Base-by-base conservation (phyloP, 2,888 invertebrate species). In the Proisotoma minuta region DNA sequence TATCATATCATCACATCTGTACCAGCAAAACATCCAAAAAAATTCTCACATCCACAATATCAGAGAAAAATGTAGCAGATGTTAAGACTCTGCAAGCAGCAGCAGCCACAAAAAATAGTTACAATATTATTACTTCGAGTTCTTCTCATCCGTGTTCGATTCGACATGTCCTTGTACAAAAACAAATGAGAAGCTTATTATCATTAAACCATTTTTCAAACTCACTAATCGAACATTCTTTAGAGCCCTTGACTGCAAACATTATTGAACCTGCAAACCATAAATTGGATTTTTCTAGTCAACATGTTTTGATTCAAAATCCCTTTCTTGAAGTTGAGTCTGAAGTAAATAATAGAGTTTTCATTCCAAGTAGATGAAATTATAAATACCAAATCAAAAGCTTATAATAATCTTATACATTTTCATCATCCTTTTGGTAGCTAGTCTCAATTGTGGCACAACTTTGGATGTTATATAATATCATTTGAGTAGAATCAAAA, bases 1-100 rank as follows among this genome's bases (percentile, higher is more conserved):
- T 43, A 43, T 43, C 43, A 43, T 43, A 43, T 43, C 43, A 43
- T 43, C 43, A 43, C 43, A 43, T 20, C 43, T 20, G 43, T 5
- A 43, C 15, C 43, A 43, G 18, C 10, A 43, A 20, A 43, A n/a
- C 43, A 5, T 43, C 43, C 18, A 4, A 18, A n/a, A 5, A 12
- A 4, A 15, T 43, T n/a, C 10, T 4, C 10, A n/a, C 15, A 5
- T 43, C 18, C n/a, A n/a, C n/a, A 12, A 5, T 4, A n/a, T n/a
- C 43, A 5, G 43, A 15, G 43, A 43, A 43, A 43, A 43, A 43
- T n/a, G 43, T 43, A n/a, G 43, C 43, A 43, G 43, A 43, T 43
- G 43, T 43, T 43, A 20, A 15, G 10, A 20, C 43, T 43, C 10
- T 43, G 4, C 10, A n/a, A 12, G 43, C 20, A 15, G 43, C 20